Conservation (phyloP, 2,888 invertebrate species). For the Strigamia transsilvanica region DNA sequence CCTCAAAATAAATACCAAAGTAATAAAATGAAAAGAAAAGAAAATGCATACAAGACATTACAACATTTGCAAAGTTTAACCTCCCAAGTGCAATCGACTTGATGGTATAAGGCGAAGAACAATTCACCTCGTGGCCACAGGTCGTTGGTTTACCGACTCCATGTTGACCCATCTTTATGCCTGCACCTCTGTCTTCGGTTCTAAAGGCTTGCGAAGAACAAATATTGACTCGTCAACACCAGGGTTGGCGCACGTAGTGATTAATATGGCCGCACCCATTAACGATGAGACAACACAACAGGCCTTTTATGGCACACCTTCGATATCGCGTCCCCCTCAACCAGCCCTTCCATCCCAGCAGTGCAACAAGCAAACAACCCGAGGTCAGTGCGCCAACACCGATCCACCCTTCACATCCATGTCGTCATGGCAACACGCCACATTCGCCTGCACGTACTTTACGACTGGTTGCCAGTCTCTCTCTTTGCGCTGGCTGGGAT, state of each 20-base stretch:
- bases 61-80: slow-evolving; percentile 17
- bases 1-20: background rate
- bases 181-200: background rate
- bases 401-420: background rate
- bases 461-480: background rate
- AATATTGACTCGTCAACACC: slow-evolving; percentile 31
- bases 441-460: slow-evolving; percentile 3
- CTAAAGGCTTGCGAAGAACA: slow-evolving; percentile 27
- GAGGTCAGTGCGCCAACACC: slow-evolving; percentile 15
- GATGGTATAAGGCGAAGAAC: background rate
- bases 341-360: background rate
- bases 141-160: slow-evolving; percentile 31
- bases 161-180: slow-evolving; percentile 33
- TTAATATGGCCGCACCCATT: slow-evolving; percentile 38
- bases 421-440: slow-evolving; percentile 24
- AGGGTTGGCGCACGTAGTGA: background rate
- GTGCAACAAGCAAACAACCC: slow-evolving; percentile 19
- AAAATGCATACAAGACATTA: slow-evolving; percentile 11
- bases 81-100: slow-evolving; percentile 8
- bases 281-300: slow-evolving; percentile 22
- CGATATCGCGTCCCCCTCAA: background rate
- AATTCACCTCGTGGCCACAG: slow-evolving; percentile 38
- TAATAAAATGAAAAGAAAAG: background rate
- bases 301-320: slow-evolving; percentile 34
- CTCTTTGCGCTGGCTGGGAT: background rate